phyloP scores from a whole-genome alignment of 2,797 vertebrate species.

The Emydoidea blandingii region DNA sequence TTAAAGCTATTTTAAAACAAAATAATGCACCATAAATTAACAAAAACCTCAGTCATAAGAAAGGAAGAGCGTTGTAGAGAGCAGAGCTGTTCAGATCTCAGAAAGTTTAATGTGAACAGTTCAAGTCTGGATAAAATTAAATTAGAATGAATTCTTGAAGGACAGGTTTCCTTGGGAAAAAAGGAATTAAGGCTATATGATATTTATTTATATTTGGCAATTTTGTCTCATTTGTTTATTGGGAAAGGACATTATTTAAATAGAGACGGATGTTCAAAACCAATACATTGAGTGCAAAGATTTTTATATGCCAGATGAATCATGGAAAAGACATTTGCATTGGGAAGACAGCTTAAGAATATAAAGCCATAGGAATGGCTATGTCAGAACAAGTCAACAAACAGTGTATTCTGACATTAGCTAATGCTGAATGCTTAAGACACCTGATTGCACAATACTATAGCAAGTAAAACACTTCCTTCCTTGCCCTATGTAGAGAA shows the following conservation, averaged over 20 bases:
- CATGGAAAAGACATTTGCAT: background rate
- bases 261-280: background rate
- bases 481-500: background rate
- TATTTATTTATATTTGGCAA: background rate
- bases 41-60: background rate
- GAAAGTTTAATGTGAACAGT: background rate
- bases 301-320: background rate
- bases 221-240: background rate
- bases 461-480: background rate
- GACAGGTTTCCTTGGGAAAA: background rate
- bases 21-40: background rate
- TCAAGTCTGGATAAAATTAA: background rate
- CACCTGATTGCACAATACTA: background rate
- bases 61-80: background rate
- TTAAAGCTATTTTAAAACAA: background rate
- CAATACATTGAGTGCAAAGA: background rate
- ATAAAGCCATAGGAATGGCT: background rate
- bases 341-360: background rate
- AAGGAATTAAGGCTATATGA: background rate
- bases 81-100: background rate
- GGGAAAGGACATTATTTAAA: background rate
- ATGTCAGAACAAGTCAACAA: background rate
- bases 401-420: background rate
- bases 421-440: background rate
- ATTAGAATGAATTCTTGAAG: background rate